A percentile compares a stretch with the other conserved stretches of the same genome.
These are phyloP conservation scores for Fulica atra DNA, from an alignment of 2,113 vertebrate genomes.

Conservation along the genomic window DNA sequence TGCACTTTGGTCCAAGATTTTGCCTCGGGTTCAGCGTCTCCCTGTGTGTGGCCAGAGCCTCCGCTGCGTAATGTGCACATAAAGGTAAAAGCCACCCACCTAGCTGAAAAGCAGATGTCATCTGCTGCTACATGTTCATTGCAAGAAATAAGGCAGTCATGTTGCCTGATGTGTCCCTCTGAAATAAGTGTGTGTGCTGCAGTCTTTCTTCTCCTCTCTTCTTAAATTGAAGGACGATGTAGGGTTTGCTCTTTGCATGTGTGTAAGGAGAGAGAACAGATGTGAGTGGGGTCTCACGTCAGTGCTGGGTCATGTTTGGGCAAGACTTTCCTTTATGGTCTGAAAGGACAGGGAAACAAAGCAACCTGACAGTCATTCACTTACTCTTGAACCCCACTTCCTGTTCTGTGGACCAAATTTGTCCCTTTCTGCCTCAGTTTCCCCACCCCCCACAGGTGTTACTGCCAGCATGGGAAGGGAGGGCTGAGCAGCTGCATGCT, in stretches of 20 bases:
- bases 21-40: neutral
- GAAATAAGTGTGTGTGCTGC: neutral
- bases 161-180: accelerated
- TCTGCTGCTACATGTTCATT: neutral
- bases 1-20: neutral
- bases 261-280: neutral
- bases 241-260: neutral
- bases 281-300: neutral
- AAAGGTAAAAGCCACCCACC: conserved; percentile 7
- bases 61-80: neutral
- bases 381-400: neutral
- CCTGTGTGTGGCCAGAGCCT: neutral
- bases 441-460: neutral
- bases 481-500: neutral
- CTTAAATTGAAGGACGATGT: neutral
- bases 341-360: neutral
- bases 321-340: neutral
- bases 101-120: neutral
- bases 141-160: neutral
- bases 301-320: neutral
- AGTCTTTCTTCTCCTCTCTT: neutral
- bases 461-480: neutral
- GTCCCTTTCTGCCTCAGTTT: neutral
- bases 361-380: neutral
- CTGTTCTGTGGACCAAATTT: neutral